Conservation (phyloP, 2,888 invertebrate genomes). For the Laspeyria flexula region DNA sequence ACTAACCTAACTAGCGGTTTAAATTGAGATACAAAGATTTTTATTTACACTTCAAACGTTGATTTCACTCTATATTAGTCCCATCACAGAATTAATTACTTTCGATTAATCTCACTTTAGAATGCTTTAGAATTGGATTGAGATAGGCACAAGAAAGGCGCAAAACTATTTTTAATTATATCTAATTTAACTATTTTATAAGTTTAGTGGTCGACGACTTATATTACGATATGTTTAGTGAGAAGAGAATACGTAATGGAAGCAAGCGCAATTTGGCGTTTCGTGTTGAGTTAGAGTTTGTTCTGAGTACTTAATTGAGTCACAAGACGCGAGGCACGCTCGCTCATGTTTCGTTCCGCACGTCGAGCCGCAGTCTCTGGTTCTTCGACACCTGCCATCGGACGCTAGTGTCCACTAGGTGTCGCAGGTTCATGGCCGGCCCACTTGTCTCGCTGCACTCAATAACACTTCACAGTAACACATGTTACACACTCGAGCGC, state of each 20-base stretch:
- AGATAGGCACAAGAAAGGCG: constrained; percentile 84
- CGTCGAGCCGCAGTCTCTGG: constrained; percentile 81
- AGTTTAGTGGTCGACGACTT: constrained; percentile 68
- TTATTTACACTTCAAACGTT: constrained; percentile 67
- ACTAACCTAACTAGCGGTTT: constrained; percentile 67
- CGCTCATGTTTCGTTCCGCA: constrained; percentile 82
- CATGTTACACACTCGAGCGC: constrained; percentile 60
- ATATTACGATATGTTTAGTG: constrained; percentile 79
- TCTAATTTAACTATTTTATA: constrained; percentile 59
- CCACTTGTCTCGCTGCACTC: constrained; percentile 78
- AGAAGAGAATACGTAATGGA: constrained; percentile 78
- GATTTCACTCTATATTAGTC: constrained; percentile 68
- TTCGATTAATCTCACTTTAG: constrained; percentile 67
- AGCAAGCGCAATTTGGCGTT: constrained; percentile 84
- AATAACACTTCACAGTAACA: constrained; percentile 70
- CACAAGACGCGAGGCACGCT: constrained; percentile 39
- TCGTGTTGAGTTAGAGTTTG: constrained; percentile 47
- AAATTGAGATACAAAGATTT: constrained; percentile 39
- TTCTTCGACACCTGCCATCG: constrained; percentile 82
- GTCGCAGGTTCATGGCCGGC: constrained; percentile 83
- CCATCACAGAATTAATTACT: constrained; percentile 75
- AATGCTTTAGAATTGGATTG: constrained; percentile 72
- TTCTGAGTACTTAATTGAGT: constrained; percentile 41
- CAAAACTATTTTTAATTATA: constrained; percentile 65
- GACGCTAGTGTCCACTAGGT: constrained; percentile 69